These are phyloP conservation scores for Vimba vimba DNA, from an alignment of 2,113 vertebrate species.

Conservation along the genomic window DNA sequence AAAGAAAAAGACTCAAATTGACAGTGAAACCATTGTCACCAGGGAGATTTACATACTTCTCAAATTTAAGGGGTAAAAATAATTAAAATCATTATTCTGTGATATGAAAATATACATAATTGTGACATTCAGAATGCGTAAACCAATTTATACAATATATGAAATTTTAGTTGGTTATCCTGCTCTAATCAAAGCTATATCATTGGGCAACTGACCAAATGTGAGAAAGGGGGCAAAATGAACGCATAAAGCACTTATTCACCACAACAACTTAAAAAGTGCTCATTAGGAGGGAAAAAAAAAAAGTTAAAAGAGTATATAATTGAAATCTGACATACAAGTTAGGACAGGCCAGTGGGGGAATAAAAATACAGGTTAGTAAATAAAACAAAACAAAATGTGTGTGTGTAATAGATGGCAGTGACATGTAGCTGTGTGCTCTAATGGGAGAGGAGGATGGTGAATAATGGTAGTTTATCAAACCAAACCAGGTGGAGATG, in stretches of 20 bases:
- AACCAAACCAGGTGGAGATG: not conserved
- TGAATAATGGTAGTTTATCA: slow-evolving; percentile 2
- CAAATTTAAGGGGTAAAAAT: not conserved
- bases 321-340: not conserved
- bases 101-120: not conserved
- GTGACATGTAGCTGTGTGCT: not conserved
- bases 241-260: not conserved
- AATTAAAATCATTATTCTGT: not conserved
- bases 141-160: not conserved
- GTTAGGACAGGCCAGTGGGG: not conserved
- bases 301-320: not conserved
- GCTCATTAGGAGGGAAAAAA: not conserved
- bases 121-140: not conserved
- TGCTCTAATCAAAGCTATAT: not conserved
- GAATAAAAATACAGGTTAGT: not conserved
- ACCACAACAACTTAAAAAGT: slow-evolving; percentile 16
- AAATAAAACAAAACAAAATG: not conserved
- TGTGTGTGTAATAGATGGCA: not conserved
- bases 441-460: not conserved
- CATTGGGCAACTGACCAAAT: not conserved
- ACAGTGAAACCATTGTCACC: not conserved
- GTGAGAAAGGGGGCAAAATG: not conserved
- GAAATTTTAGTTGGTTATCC: not conserved
- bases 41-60: not conserved
- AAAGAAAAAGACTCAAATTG: not conserved